A percentile compares a stretch with the other conserved stretches of the same genome.
These are phyloP conservation scores for Brotula barbata DNA, from an alignment of 2,797 vertebrate genomes.

Conservation along the genomic window DNA sequence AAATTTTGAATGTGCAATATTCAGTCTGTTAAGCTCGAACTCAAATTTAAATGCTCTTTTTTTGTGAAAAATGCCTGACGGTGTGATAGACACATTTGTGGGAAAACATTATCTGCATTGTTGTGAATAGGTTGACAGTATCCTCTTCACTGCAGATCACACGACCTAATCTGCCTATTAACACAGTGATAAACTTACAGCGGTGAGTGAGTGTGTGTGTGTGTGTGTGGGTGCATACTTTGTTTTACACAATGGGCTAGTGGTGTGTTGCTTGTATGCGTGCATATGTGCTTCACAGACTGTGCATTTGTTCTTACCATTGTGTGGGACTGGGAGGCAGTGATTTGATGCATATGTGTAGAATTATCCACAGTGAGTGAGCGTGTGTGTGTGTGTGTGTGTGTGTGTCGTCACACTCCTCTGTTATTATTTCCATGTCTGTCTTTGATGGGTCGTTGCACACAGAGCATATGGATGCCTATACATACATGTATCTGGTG, in stretches of 20 bases:
- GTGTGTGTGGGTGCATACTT: slow-evolving; percentile 19
- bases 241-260: slow-evolving; percentile 50
- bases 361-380: slow-evolving; percentile 68
- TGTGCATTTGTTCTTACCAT: slow-evolving; percentile 48
- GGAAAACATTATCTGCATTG: slow-evolving; percentile 54
- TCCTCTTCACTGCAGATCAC: slow-evolving; percentile 46
- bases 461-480: slow-evolving; percentile 70
- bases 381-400: slow-evolving; percentile 13
- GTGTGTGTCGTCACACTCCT: slow-evolving; percentile 61
- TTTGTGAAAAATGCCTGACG: slow-evolving; percentile 23
- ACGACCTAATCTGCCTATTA: slow-evolving; percentile 68
- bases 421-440: slow-evolving; percentile 77
- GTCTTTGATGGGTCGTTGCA: slow-evolving; percentile 76
- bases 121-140: slow-evolving; percentile 61
- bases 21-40: no score
- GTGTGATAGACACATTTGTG: slow-evolving; percentile 52
- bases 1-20: no score
- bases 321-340: slow-evolving; percentile 51
- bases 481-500: slow-evolving; percentile 69
- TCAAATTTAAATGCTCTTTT: no score
- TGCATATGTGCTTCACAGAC: slow-evolving; percentile 58
- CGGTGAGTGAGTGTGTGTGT: slow-evolving; percentile 9
- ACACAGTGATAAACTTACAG: slow-evolving; percentile 60
- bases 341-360: slow-evolving; percentile 74
- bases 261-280: slow-evolving; percentile 47